A percentile compares a stretch with the other conserved stretches of the same genome.
Evolutionary conservation across 1,140 invertebrate species (phyloP).

Genomic region (Zaprionus kolodkinae): DNA sequence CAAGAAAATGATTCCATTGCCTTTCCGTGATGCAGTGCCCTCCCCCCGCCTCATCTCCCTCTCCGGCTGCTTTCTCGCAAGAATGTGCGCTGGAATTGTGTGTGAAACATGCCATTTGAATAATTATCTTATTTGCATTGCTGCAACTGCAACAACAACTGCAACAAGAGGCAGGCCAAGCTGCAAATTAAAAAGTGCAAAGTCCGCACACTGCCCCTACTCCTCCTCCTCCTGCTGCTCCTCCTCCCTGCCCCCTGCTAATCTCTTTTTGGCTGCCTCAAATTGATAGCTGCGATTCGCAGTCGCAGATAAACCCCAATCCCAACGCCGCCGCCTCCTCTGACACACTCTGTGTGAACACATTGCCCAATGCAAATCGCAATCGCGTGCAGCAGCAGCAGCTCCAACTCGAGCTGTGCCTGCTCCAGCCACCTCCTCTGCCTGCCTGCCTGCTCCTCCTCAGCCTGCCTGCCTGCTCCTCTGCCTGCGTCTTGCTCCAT

Average conservation of each 20-base stretch:
- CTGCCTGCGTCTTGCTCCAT: background rate
- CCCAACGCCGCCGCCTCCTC: background rate
- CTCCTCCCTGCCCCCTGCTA: conserved; percentile 57
- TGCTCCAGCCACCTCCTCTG: conserved; percentile 55
- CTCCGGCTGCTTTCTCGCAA: conserved; percentile 30
- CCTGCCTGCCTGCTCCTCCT: conserved; percentile 7
- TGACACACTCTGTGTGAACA: conserved; percentile 67
- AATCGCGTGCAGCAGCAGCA: conserved; percentile 63
- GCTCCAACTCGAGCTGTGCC: background rate
- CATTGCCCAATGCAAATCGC: conserved; percentile 66
- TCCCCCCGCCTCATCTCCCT: background rate
- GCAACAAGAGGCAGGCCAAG: conserved; percentile 40
- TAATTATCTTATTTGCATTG: conserved; percentile 84
- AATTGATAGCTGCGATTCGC: conserved; percentile 79
- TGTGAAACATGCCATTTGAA: conserved; percentile 84
- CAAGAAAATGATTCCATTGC: conserved; percentile 80
- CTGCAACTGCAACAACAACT: conserved; percentile 46
- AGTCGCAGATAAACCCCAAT: conserved; percentile 57
- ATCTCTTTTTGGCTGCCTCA: conserved; percentile 63
- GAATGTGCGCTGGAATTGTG: conserved; percentile 83
- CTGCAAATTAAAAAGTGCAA: conserved; percentile 73
- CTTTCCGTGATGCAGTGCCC: conserved; percentile 68
- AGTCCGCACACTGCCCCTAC: conserved; percentile 42
- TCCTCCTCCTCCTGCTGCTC: background rate
- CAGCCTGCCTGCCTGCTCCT: background rate